Evolutionary conservation across 2,797 vertebrate species (phyloP), one percentile per base, ranked within the genome.

Genomic region (Loris lydekkerianus): DNA sequence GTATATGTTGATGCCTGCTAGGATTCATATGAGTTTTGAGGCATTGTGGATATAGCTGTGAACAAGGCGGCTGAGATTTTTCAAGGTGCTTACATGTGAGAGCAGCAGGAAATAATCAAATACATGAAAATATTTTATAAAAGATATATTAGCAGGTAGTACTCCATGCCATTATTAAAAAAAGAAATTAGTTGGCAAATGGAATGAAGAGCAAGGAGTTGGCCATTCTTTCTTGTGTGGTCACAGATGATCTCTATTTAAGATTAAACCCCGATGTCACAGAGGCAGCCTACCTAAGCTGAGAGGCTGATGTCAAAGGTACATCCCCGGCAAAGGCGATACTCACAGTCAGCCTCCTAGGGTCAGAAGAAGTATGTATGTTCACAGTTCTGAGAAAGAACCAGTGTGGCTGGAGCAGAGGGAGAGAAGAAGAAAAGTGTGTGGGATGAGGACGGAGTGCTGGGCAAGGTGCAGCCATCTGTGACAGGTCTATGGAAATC

Each of bases 21-120:
- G 76, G 73, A 96, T 29, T 40, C 34, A 63, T 67, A 90, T 83
- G 49, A 31, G 67, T 78, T 93, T 94, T 29, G 37, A 85, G 92
- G 56, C 34, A 43, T 60, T 78, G 21, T n/a, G 70, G 37, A 43
- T 70, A 88, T 20, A 73, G 27, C 87, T 75, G 72, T 65, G 76
- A 84, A 81, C 72, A 85, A 91, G 56, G 76, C 49, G 95, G 65
- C 94, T 73, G 76, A 76, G 31, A 76, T 93, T 91, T 76, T 91
- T 56, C 23, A 83, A 75, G 82, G 75, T 49, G n/a, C 76, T 70
- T 82, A 60, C 43, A 25, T 65, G 37, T 85, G 23, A 58, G 3
- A 27, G 31, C 6, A 65, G 40, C 14, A 88, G 58, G 60, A 6
- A 53, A 37, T 70, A 84, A 84, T 77, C 75, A 89, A 69, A 94